Evolutionary conservation across 92 coral and sea anemone genomes (phyloP), one percentile per base, ranked within the genome.

Genomic region (Bergia sp.): DNA sequence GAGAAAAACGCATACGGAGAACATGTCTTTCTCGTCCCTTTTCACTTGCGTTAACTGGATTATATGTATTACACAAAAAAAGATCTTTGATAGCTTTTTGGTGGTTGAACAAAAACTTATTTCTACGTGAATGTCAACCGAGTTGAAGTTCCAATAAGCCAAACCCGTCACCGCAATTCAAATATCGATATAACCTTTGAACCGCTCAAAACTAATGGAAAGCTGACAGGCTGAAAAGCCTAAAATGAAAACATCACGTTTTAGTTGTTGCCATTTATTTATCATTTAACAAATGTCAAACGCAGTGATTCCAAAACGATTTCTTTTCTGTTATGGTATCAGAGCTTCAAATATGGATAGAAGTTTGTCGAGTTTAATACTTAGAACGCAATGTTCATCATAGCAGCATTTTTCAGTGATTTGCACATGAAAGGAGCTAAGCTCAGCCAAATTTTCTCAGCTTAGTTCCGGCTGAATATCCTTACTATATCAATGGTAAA

Each of bases 111-210:
- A 61, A 1, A 16, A 18, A 61, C 58, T 45, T 9, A 45, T 45
- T 53, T 53, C 58, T 11, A 53, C 18, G 58, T 12, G 58, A 47
- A 53, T 53, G 16, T 53, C 69, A 61, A 21, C 69, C 12, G n/a
- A 61, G 69, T 78, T 78, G 82, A 78, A 44, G 82, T 47, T 21
- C 13, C 4, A 47, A 78, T 29, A 21, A n/a, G 29, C 53, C 15
- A 82, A 67, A 40, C 64, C 67, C 67, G 87, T 72, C 87, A 71
- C 55, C 79, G 18, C 66, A 45, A 84, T 71, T 81, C 42, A 61
- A 57, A 61, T 65, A 37, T 69, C 37, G 18, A 12, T 44, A 23
- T 84, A 84, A 84, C 87, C 87, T 69, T 84, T 84, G 87, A 84
- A 84, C 87, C 42, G 64, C 66, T 45, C 43, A 76, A 76, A 74